phyloP scores from a whole-genome alignment of 2,888 invertebrate species.

The Cantharis flavilabris region DNA sequence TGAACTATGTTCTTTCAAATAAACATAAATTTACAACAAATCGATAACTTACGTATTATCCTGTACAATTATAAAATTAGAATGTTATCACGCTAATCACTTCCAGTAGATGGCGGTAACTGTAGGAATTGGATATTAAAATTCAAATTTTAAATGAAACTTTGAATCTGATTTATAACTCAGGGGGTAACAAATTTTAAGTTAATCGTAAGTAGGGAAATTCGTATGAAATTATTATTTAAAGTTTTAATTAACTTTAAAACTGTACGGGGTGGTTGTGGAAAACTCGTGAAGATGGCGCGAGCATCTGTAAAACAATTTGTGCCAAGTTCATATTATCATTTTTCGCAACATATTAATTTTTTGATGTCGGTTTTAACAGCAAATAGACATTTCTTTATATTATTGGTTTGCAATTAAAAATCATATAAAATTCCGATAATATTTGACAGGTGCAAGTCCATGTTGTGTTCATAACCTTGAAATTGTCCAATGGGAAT shows the following conservation, averaged over 20 bases:
- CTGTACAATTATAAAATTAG: neutral
- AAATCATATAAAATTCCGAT: constrained; percentile 6
- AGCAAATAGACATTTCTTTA: neutral
- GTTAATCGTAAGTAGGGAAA: neutral
- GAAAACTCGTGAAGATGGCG: neutral
- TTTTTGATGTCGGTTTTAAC: neutral
- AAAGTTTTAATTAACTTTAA: neutral
- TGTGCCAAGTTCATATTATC: neutral
- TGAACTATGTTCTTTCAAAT: too few species aligned
- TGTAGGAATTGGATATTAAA: neutral
- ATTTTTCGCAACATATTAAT: neutral
- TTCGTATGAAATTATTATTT: neutral
- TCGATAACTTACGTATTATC: neutral
- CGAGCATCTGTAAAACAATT: neutral
- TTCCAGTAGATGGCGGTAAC: neutral
- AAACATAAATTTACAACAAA: neutral
- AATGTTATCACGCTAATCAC: neutral
- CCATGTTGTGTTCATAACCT: constrained; percentile 58
- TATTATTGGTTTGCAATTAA: neutral
- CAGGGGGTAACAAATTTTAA: neutral
- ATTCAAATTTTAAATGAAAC: neutral
- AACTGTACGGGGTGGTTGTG: neutral
- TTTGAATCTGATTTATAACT: neutral
- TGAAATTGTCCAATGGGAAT: constrained; percentile 55
- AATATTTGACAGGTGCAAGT: constrained; percentile 55